A percentile compares a stretch with the other conserved stretches of the same genome.
Conservation (phyloP, 2,888 invertebrate genomes). For the Volucella inflata region DNA sequence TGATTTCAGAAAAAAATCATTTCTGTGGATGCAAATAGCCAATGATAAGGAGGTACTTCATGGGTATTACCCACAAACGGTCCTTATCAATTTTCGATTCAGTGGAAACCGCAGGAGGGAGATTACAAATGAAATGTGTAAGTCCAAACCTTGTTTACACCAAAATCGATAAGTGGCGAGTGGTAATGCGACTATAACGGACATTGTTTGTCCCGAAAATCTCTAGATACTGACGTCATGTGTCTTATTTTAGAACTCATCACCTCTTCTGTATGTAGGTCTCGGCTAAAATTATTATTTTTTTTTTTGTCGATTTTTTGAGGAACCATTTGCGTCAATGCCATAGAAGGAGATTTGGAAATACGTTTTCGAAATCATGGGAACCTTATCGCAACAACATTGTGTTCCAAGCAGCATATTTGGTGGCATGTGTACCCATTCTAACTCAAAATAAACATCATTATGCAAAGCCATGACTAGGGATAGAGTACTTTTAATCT, state of each 20-base stretch:
- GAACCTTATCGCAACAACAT: background rate
- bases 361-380: background rate
- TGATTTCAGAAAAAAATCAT: background rate
- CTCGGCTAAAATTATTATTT: background rate
- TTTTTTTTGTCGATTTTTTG: background rate
- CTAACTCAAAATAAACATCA: too few species aligned
- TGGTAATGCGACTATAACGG: background rate
- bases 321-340: constrained; percentile 14
- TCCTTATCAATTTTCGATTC: constrained; percentile 13
- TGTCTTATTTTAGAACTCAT: constrained; percentile 1
- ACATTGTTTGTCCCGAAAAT: background rate
- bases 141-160: constrained; percentile 19
- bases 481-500: too few species aligned
- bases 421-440: background rate
- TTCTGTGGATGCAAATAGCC: constrained; percentile 40
- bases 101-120: constrained; percentile 7
- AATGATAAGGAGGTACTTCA: constrained; percentile 36
- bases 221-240: constrained; percentile 8
- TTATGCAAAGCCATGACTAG: too few species aligned
- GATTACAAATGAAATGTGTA: constrained; percentile 14
- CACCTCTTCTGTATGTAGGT: too few species aligned
- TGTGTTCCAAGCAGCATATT: background rate
- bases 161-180: constrained; percentile 22
- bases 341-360: constrained; percentile 1
- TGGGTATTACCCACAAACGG: constrained; percentile 21